Conservation (phyloP, 2,888 invertebrate species). For the Scaptomyza polygonia region DNA sequence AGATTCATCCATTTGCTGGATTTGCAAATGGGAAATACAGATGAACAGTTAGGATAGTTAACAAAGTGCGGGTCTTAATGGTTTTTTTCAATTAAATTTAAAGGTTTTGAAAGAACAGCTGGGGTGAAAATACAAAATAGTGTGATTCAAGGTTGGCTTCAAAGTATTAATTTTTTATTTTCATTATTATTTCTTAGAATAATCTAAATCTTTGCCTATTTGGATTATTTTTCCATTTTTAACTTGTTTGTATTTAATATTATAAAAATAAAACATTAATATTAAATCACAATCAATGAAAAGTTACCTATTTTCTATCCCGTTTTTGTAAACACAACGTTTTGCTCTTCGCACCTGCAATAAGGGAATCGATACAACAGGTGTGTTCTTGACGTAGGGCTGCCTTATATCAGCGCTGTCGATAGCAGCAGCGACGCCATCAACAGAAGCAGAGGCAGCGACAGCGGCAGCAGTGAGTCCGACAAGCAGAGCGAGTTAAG, state of each 20-base stretch:
- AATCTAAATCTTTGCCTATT: too few relatives aligned
- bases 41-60: conserved; percentile 9
- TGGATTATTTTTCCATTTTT: too few relatives aligned
- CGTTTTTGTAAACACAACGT: neutral
- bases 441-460: conserved; percentile 7
- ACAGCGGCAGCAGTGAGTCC: conserved; percentile 8
- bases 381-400: conserved; percentile 63
- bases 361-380: conserved; percentile 49
- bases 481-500: conserved; percentile 2
- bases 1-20: neutral
- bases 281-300: neutral
- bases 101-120: conserved; percentile 4
- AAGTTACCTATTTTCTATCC: neutral
- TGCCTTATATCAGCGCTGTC: conserved; percentile 19
- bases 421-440: conserved; percentile 1
- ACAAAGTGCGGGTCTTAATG: conserved; percentile 31
- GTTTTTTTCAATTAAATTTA: conserved; percentile 20
- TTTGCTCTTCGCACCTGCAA: conserved; percentile 47
- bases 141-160: neutral
- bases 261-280: too few relatives aligned
- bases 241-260: too few relatives aligned
- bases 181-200: too few relatives aligned
- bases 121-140: neutral
- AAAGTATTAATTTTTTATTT: too few relatives aligned
- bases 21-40: conserved; percentile 7